Evolutionary conservation across 2,888 invertebrate species (phyloP).

Genomic region (Diogma glabrata): DNA sequence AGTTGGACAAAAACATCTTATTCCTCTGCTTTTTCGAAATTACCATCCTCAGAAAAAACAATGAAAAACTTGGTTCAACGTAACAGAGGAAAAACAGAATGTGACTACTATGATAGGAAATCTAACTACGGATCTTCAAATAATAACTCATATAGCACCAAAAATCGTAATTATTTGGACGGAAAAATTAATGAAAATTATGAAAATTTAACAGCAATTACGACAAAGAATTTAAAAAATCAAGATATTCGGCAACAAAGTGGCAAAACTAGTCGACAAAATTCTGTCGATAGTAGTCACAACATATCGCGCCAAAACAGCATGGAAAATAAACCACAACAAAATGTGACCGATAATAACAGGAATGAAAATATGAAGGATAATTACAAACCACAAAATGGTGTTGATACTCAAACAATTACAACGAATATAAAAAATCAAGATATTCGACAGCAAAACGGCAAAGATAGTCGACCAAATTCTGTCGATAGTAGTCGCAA

Average conservation of each 20-base stretch:
- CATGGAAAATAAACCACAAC: neutral
- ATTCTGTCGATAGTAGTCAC: neutral
- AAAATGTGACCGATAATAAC: slow-evolving; percentile 14
- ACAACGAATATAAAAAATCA: neutral
- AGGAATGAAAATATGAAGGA: too few species aligned
- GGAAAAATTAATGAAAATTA: neutral
- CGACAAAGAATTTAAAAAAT: slow-evolving; percentile 1
- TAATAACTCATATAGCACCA: neutral
- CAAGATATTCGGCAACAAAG: slow-evolving; percentile 2
- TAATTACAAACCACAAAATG: too few species aligned
- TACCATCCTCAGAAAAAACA: slow-evolving; percentile 15
- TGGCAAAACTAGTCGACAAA: neutral
- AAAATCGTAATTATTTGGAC: neutral
- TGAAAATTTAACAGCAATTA: neutral
- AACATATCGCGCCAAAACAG: neutral
- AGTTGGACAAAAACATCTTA: slow-evolving; percentile 25
- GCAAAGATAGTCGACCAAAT: neutral
- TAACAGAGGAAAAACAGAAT: too few species aligned
- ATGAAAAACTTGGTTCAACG: neutral
- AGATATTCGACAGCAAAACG: neutral
- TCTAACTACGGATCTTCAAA: slow-evolving; percentile 5
- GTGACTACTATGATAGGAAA: too few species aligned
- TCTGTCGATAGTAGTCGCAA: neutral
- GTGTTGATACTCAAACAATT: too few species aligned
- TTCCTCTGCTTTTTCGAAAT: slow-evolving; percentile 20